These are phyloP conservation scores for Lutjanus campechanus DNA, from an alignment of 2,797 vertebrate species.

Conservation along the genomic window DNA sequence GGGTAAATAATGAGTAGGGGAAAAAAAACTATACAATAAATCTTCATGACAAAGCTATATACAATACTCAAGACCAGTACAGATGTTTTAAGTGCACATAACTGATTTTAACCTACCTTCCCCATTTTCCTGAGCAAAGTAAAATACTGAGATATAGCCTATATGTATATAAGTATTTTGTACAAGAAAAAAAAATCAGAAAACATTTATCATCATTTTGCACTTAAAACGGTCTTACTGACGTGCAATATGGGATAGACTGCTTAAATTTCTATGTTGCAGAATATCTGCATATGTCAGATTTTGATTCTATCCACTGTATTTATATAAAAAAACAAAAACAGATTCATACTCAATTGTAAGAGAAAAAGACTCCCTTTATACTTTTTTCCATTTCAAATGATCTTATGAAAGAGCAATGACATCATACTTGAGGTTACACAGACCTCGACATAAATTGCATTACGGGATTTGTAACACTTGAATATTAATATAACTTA, in stretches of 20 bases:
- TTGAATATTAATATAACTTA: not conserved
- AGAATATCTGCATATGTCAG: not conserved
- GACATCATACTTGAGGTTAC: not conserved
- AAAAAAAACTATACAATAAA: not conserved
- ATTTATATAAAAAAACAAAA: not conserved
- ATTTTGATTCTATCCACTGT: not conserved
- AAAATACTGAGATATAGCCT: too few species aligned
- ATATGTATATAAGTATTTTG: too few species aligned
- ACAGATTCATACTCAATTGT: not conserved
- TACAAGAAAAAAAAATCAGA: too few species aligned
- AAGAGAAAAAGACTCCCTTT: not conserved
- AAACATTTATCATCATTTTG: not conserved
- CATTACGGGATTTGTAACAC: not conserved
- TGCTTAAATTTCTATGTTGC: not conserved
- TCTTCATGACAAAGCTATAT: not conserved
- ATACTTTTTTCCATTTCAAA: not conserved
- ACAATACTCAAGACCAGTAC: not conserved
- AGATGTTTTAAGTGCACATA: not conserved
- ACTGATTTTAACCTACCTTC: not conserved
- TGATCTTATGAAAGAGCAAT: not conserved
- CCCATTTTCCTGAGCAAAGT: not conserved
- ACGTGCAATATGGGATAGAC: not conserved
- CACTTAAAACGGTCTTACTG: not conserved
- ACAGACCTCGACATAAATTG: not conserved
- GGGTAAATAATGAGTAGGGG: not conserved